phyloP scores from a whole-genome alignment of 2,797 vertebrate genomes.

The Silurus lanzhouensis region DNA sequence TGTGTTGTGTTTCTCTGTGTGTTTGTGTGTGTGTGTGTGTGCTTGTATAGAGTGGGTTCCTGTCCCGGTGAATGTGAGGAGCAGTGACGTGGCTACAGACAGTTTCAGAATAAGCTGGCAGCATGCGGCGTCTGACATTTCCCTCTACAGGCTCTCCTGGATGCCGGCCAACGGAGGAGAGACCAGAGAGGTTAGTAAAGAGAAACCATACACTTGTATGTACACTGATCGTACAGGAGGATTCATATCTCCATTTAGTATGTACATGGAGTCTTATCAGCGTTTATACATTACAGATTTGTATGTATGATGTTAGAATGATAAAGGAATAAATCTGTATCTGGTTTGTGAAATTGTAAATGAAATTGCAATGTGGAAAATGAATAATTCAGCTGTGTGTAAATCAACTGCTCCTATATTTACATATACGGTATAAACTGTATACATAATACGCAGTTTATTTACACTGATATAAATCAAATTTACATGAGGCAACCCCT shows the following conservation, averaged over 20 bases:
- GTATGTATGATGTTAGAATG: neutral
- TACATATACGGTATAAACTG: neutral
- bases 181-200: slow-evolving; percentile 69
- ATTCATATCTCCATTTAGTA: neutral
- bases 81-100: slow-evolving; percentile 79
- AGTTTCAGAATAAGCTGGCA: slow-evolving; percentile 88
- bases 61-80: slow-evolving; percentile 76
- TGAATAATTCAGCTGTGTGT: neutral
- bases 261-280: neutral
- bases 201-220: neutral
- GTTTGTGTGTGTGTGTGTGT: slow-evolving; percentile 27
- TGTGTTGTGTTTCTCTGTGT: neutral
- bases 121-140: slow-evolving; percentile 79
- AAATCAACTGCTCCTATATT: neutral
- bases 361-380: neutral
- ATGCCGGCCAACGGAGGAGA: slow-evolving; percentile 78
- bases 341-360: neutral
- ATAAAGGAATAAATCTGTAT: neutral
- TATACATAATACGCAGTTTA: neutral
- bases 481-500: neutral
- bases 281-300: neutral
- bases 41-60: slow-evolving; percentile 80
- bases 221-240: neutral
- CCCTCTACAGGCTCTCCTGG: slow-evolving; percentile 86
- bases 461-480: neutral